Percentiles rank a stretch among this genome's conserved stretches.
Conservation (phyloP, 2,797 vertebrate genomes). For the Melanotaenia boesemani region DNA sequence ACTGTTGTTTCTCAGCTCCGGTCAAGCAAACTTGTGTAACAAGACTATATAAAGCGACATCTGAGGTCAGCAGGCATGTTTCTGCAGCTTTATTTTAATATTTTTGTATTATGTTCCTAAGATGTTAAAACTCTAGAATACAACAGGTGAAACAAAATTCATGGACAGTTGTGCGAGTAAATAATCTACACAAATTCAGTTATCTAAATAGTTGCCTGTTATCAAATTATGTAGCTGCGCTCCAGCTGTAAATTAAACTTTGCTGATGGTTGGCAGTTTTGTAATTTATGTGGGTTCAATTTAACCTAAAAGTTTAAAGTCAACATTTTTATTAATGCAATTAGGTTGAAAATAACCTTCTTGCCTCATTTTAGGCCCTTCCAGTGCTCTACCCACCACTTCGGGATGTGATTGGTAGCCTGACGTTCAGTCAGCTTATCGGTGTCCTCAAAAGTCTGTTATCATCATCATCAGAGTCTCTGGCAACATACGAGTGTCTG, state of each 20-base stretch:
- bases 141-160: too few relatives aligned
- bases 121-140: too few relatives aligned
- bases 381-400: conserved; percentile 89
- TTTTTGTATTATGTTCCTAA: neutral
- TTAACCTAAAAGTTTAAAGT: neutral
- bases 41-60: neutral
- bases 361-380: conserved; percentile 83
- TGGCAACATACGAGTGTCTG: conserved; percentile 75
- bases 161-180: too few relatives aligned
- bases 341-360: neutral
- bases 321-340: neutral
- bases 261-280: too few relatives aligned
- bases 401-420: conserved; percentile 81
- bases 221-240: neutral
- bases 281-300: too few relatives aligned
- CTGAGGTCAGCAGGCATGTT: neutral
- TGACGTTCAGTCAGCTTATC: conserved; percentile 91
- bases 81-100: neutral
- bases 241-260: too few relatives aligned
- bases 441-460: conserved; percentile 86
- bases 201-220: neutral
- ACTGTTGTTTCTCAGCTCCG: neutral
- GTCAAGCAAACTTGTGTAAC: neutral
- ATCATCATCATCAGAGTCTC: conserved; percentile 58
- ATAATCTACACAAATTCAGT: too few relatives aligned